Percentiles rank a stretch among this genome's conserved stretches.
Evolutionary conservation across 2,888 invertebrate genomes (phyloP).

Genomic region (Mimumesa dahlbomi): DNA sequence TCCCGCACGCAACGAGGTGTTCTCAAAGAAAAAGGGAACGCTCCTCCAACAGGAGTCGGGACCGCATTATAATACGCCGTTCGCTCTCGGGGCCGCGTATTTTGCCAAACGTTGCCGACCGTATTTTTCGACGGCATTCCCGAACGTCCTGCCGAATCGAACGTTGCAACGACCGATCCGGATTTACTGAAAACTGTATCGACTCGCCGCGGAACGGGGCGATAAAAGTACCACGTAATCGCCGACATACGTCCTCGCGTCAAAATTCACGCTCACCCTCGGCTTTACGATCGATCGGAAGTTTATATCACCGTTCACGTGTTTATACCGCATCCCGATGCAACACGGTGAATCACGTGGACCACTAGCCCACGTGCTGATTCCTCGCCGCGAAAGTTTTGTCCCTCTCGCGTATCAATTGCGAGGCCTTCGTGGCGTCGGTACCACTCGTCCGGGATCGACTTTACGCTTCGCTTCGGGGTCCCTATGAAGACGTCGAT

Average conservation of each 20-base stretch:
- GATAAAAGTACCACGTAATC: too few relatives aligned
- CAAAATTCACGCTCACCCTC: conserved; percentile 20
- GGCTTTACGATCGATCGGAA: conserved; percentile 51
- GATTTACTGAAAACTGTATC: too few relatives aligned
- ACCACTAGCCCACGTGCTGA: conserved; percentile 58
- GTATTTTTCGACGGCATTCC: too few relatives aligned
- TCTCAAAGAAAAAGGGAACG: conserved; percentile 19
- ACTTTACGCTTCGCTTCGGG: conserved; percentile 26
- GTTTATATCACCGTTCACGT: conserved; percentile 37
- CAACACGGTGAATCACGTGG: conserved; percentile 63
- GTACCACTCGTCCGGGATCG: conserved; percentile 14
- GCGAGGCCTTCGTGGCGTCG: neutral
- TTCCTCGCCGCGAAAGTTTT: conserved; percentile 42
- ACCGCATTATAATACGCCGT: too few relatives aligned
- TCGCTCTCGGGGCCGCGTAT: too few relatives aligned
- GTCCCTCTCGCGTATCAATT: conserved; percentile 42
- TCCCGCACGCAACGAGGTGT: conserved; percentile 52
- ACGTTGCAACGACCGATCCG: too few relatives aligned
- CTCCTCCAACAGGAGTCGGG: conserved; percentile 15
- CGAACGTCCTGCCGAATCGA: too few relatives aligned
- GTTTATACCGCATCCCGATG: conserved; percentile 43
- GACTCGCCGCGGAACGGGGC: too few relatives aligned
- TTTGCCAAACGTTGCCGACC: too few relatives aligned
- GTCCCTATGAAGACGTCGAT: conserved; percentile 67
- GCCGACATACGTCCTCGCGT: conserved; percentile 13